Percentiles rank a stretch among this genome's conserved stretches.
phyloP scores from a whole-genome alignment of 2,888 invertebrate species.

The Saturnia pavonia region DNA sequence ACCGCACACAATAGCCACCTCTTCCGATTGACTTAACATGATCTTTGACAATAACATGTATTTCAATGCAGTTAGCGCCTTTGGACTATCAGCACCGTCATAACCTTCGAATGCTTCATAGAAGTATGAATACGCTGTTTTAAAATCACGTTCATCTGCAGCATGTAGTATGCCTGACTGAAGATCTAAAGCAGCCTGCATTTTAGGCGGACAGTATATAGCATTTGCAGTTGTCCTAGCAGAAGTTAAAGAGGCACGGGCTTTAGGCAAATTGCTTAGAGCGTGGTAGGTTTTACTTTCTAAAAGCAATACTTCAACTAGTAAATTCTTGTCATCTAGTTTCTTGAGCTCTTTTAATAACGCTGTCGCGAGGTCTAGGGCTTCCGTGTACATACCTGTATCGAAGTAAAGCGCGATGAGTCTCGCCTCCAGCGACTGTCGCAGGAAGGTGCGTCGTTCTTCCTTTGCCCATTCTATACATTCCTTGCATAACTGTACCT shows the following conservation, averaged over 20 bases:
- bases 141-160: constrained; percentile 99
- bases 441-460: constrained; percentile 97
- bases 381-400: constrained; percentile 94
- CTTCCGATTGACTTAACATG: constrained; percentile 98
- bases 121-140: constrained; percentile 99
- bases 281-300: constrained; percentile 99
- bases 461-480: constrained; percentile 99
- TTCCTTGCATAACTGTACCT: constrained; percentile 96
- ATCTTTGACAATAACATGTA: constrained; percentile 99
- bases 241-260: constrained; percentile 97
- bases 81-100: constrained; percentile 95
- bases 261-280: constrained; percentile 97
- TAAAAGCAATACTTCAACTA: constrained; percentile 98
- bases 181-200: constrained; percentile 98
- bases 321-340: constrained; percentile 98
- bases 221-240: constrained; percentile 99
- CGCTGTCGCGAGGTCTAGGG: constrained; percentile 91
- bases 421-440: constrained; percentile 97
- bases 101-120: constrained; percentile 99
- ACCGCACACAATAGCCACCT: constrained; percentile 96
- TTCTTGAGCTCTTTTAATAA: constrained; percentile 98
- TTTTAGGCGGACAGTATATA: constrained; percentile 99
- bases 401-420: constrained; percentile 97
- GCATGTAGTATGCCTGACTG: constrained; percentile 99
- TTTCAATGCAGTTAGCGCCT: constrained; percentile 97